These are phyloP conservation scores for Antheraea assamensis DNA, from an alignment of 2,888 invertebrate genomes.

Conservation along the genomic window DNA sequence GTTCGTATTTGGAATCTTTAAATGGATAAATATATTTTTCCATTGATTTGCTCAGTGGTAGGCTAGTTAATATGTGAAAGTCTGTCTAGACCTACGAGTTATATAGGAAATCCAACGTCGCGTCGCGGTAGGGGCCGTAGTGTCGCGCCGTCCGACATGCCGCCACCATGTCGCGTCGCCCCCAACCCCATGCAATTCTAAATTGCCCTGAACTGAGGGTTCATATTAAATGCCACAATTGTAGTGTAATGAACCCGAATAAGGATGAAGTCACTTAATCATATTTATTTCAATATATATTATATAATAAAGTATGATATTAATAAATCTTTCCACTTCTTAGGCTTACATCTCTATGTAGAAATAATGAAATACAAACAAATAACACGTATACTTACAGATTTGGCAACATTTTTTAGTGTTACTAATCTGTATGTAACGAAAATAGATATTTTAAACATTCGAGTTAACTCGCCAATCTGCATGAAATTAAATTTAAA, in stretches of 20 bases:
- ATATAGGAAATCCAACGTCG: background rate
- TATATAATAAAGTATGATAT: too few species aligned
- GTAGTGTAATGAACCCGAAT: background rate
- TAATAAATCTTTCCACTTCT: too few species aligned
- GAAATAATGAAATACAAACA: too few species aligned
- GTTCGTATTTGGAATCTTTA: too few species aligned
- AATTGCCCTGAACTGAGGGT: constrained; percentile 60
- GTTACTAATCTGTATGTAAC: too few species aligned
- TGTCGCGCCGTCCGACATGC: constrained; percentile 32
- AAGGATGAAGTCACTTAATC: background rate
- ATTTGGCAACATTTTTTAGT: too few species aligned
- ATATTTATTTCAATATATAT: background rate
- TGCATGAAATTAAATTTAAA: background rate
- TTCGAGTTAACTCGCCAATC: too few species aligned
- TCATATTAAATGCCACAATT: constrained; percentile 15
- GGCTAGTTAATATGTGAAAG: background rate
- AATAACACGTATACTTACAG: too few species aligned
- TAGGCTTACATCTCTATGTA: too few species aligned
- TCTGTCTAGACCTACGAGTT: background rate
- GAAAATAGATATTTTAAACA: too few species aligned
- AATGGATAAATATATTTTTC: background rate
- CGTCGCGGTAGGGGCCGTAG: constrained; percentile 32
- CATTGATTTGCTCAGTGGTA: background rate
- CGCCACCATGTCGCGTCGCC: constrained; percentile 52
- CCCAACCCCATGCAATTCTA: constrained; percentile 65